Evolutionary conservation across 53 echinoderm and acorn worm species (phyloP), one percentile per base, ranked within the genome.

Genomic region (Pentamera pediparva): DNA sequence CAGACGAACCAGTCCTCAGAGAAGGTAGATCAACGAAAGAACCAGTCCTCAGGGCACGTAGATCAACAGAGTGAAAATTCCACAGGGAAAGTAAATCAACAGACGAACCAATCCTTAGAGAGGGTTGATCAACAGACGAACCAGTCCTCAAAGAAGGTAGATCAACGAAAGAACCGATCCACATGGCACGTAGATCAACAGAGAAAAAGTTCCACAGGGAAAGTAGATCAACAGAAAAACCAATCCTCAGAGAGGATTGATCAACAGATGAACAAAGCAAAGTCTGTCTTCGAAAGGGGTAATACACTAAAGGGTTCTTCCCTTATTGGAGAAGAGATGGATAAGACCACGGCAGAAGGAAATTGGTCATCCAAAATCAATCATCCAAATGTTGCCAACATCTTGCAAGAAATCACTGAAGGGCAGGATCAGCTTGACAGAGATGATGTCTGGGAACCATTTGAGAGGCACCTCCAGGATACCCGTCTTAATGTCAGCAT

Each of bases 401-500:
- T 57, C 3, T 27, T 57, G 17, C 4, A 57, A 5, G 32, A 26
- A 22, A 57, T 57, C 7, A 57, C 11, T 13, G 18, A 17, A 3
- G 58, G 32, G 58, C 40, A 40, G 13, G 29, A 39, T 24, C 24
- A 39, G 30, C 12, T 67, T 12, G 18, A 27, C 15, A 28, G 50
- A 34, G 48, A 69, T 15, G 69, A 73, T 26, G 19, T 65, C 3
- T 93, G 93, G 93, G 59, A 69, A 64, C 86, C 78, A 12, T 89
- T 89, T 79, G 86, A 75, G n/a, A 56, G 81, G 29, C 89, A 81
- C 76, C 60, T 93, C 58, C 79, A 75, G 28, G 63, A 61, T 61
- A 59, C 86, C 26, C 73, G 93, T 8, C 81, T 93, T 29, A 93
- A 89, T 79, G 67, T 93, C 22, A 93, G 90, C 50, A 87, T 93